Base-by-base conservation (phyloP, 2,888 invertebrate species). In the Sacculina carcini region DNA sequence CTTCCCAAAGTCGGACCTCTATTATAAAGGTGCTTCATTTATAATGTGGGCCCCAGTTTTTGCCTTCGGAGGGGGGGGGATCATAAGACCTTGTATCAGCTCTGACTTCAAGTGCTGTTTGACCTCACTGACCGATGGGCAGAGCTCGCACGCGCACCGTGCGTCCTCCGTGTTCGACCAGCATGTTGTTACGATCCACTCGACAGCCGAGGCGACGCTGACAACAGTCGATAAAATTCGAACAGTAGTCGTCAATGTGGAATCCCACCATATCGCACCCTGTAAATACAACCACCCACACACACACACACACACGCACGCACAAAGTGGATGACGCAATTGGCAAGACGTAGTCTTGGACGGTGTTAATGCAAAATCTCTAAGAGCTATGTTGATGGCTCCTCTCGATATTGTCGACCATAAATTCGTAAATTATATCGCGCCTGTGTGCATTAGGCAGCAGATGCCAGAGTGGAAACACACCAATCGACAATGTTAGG, bases 251-350 rank as follows among this genome's bases (percentile, higher is more conserved):
- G 52, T 66, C 65, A 51, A 66, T 64, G 57, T 67, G 67, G 56
- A 67, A 67, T 6, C 65, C 66, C 46, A 68, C 67, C 58, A 69
- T 64, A 52, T 69, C 69, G 59, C 68, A 65, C 6, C 63, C 65
- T 61, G 52, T 38, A 54, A 52, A 5, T 42, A 5, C 23, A 36
- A 2, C n/a, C n/a, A n/a, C n/a, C n/a, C n/a, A n/a, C n/a, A n/a
- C n/a, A n/a, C n/a, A n/a, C n/a, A n/a, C n/a, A n/a, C n/a, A n/a
- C 51, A 5, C 48, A 51, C 48, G 5, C 51, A 46, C 14, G 23
- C 21, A 9, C 23, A 46, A 50, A 21, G 19, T 16, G 19, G 40
- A 50, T 14, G 19, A n/a, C 23, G 21, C n/a, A n/a, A 44, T 4
- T n/a, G 2, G 21, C 12, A 12, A 16, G 2, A 10, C 21, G 21